A percentile compares a stretch with the other conserved stretches of the same genome.
phyloP scores from a whole-genome alignment of 2,113 vertebrate genomes.

The Ammodytes dubius region DNA sequence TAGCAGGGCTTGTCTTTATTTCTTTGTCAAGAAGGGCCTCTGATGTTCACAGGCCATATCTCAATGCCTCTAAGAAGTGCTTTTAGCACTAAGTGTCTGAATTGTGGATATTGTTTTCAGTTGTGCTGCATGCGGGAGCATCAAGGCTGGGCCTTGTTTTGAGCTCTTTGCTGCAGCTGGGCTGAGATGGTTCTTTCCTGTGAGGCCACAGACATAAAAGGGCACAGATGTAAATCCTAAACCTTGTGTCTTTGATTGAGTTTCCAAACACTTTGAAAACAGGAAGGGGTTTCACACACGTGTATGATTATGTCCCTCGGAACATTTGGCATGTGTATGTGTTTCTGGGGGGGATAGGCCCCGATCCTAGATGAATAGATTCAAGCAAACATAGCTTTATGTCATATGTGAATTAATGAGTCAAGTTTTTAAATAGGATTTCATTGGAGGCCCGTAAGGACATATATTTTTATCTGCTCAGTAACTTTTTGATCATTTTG shows the following conservation, averaged over 20 bases:
- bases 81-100: constrained; percentile 73
- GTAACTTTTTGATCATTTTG: constrained; percentile 57
- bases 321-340: constrained; percentile 70
- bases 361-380: constrained; percentile 38
- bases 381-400: constrained; percentile 27
- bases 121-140: constrained; percentile 71
- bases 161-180: constrained; percentile 80
- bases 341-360: constrained; percentile 56
- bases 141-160: constrained; percentile 76
- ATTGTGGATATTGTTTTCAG: constrained; percentile 80
- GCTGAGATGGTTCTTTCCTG: constrained; percentile 78
- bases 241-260: constrained; percentile 83
- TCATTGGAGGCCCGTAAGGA: constrained; percentile 5
- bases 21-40: constrained; percentile 58
- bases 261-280: constrained; percentile 82
- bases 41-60: constrained; percentile 75
- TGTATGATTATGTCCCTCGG: constrained; percentile 65
- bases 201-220: constrained; percentile 82
- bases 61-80: constrained; percentile 68
- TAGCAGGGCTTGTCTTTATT: constrained; percentile 53
- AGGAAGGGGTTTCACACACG: constrained; percentile 72
- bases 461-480: constrained; percentile 43
- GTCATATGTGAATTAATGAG: constrained; percentile 38
- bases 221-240: constrained; percentile 85
- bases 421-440: constrained; percentile 23